Conservation (phyloP, 2,888 invertebrate genomes). For the Brenthis hecate region DNA sequence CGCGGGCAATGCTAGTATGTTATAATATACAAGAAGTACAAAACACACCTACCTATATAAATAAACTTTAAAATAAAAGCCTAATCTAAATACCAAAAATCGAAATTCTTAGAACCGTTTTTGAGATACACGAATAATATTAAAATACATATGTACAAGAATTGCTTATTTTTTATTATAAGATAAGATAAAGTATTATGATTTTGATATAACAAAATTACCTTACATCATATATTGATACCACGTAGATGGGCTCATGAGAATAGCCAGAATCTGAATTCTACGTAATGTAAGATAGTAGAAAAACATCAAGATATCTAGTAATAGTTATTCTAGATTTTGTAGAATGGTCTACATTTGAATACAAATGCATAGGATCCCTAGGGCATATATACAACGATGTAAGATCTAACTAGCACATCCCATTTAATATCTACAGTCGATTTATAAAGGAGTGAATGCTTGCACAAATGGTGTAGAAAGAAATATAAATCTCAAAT, state of each 20-base stretch:
- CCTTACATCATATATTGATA: background rate
- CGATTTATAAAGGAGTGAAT: slow-evolving; percentile 19
- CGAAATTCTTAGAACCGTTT: too few relatives aligned
- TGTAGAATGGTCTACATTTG: slow-evolving; percentile 50
- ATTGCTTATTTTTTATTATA: background rate
- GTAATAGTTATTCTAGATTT: slow-evolving; percentile 49
- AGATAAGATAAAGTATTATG: background rate
- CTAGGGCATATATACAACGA: slow-evolving; percentile 45
- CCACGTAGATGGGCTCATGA: slow-evolving; percentile 15
- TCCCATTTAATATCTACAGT: slow-evolving; percentile 27
- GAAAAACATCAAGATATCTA: slow-evolving; percentile 16
- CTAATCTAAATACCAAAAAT: too few relatives aligned
- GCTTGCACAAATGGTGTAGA: slow-evolving; percentile 32
- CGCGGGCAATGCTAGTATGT: too few relatives aligned
- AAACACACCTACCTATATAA: too few relatives aligned
- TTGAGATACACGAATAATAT: background rate
- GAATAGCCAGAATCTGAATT: slow-evolving; percentile 1
- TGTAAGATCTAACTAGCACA: slow-evolving; percentile 33
- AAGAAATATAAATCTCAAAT: slow-evolving; percentile 35
- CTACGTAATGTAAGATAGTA: slow-evolving; percentile 2
- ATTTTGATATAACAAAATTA: too few relatives aligned
- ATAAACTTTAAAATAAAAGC: too few relatives aligned
- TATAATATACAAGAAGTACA: too few relatives aligned
- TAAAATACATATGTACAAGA: background rate
- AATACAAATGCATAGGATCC: slow-evolving; percentile 56